Conservation (phyloP, 1,140 invertebrate genomes). For the Heterodera schachtii region DNA sequence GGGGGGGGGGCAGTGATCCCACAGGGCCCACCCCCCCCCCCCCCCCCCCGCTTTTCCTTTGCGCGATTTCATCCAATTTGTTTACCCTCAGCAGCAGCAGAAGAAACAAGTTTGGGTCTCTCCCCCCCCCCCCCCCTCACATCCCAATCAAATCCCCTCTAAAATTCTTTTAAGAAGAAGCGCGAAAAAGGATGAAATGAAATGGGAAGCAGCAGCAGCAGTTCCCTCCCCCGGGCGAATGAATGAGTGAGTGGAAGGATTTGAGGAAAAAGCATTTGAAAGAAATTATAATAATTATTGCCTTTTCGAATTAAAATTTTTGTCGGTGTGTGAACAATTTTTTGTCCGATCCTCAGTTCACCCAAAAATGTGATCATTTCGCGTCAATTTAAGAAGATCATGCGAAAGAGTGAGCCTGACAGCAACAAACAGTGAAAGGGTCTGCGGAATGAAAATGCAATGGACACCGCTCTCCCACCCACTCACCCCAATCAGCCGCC, state of each 20-base stretch:
- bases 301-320: not conserved
- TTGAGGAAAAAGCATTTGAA: too few relatives aligned
- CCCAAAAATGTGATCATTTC: not conserved
- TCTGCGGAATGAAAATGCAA: not conserved
- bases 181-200: not conserved
- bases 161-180: not conserved
- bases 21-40: too few relatives aligned
- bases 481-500: too few relatives aligned
- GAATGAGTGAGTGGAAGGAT: too few relatives aligned
- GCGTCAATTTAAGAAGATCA: not conserved
- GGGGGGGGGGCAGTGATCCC: too few relatives aligned
- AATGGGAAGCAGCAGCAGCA: not conserved
- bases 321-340: not conserved
- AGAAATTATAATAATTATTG: too few relatives aligned
- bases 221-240: too few relatives aligned
- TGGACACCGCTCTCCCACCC: not conserved
- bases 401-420: not conserved
- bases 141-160: conserved; percentile 1
- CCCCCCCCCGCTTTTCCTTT: not conserved
- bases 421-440: not conserved
- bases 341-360: not conserved
- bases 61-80: conserved; percentile 2
- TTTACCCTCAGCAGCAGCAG: not conserved
- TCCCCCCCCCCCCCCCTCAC: too few relatives aligned
- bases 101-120: not conserved